Percentiles rank a stretch among this genome's conserved stretches.
Conservation (phyloP, 2,888 invertebrate genomes). For the Polylopha cassiicola region DNA sequence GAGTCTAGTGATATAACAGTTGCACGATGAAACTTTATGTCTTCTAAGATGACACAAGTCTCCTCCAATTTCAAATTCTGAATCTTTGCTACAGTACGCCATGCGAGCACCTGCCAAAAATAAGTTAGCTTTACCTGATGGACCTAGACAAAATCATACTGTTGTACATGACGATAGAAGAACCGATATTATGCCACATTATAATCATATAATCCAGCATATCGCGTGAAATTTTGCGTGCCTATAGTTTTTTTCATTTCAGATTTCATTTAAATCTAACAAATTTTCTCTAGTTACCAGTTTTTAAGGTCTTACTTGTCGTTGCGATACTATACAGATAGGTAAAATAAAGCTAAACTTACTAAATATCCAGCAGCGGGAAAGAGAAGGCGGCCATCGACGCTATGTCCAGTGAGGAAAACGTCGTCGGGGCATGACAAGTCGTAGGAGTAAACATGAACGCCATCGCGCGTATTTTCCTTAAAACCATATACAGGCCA, state of each 20-base stretch:
- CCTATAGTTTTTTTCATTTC: too few relatives aligned
- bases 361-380: slow-evolving; percentile 96
- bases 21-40: slow-evolving; percentile 94
- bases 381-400: slow-evolving; percentile 95
- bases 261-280: too few relatives aligned
- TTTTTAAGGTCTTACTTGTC: too few relatives aligned
- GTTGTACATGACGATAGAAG: too few relatives aligned
- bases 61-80: slow-evolving; percentile 84
- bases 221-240: too few relatives aligned
- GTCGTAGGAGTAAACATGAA: slow-evolving; percentile 86
- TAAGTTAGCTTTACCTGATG: background rate
- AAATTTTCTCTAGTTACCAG: too few relatives aligned
- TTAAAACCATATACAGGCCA: slow-evolving; percentile 92
- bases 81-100: slow-evolving; percentile 91
- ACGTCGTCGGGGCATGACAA: slow-evolving; percentile 84
- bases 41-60: slow-evolving; percentile 90
- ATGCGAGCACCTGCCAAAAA: slow-evolving; percentile 81
- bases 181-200: too few relatives aligned
- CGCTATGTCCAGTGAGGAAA: slow-evolving; percentile 90
- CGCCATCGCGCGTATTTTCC: slow-evolving; percentile 81
- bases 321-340: too few relatives aligned
- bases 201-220: too few relatives aligned
- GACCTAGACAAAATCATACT: too few relatives aligned
- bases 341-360: slow-evolving; percentile 33
- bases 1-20: slow-evolving; percentile 93